These are phyloP conservation scores for Actinia tenebrosa DNA, from an alignment of 64 coral and sea anemone genomes.

Conservation along the genomic window DNA sequence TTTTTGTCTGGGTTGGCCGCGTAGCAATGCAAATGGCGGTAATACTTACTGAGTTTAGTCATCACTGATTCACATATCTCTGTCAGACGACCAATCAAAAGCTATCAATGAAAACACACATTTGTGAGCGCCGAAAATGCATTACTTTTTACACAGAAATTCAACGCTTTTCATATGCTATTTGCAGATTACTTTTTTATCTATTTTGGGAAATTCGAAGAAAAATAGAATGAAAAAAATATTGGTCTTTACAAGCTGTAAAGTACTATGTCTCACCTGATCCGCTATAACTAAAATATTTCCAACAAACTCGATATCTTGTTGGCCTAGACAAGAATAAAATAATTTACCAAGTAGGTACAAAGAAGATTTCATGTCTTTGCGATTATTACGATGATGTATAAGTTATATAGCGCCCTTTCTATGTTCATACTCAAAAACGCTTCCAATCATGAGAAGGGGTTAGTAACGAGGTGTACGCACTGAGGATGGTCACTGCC, in stretches of 20 bases:
- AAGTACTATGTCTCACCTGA: slow-evolving; percentile 44
- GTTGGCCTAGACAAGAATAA: slow-evolving; percentile 3
- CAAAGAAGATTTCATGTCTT: too few species aligned
- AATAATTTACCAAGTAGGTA: not conserved
- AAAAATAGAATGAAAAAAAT: not conserved
- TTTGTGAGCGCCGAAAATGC: not conserved
- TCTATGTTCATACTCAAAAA: too few species aligned
- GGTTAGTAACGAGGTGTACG: too few species aligned
- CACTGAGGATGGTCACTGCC: too few species aligned
- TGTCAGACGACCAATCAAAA: slow-evolving; percentile 68
- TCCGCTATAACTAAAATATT: slow-evolving; percentile 81
- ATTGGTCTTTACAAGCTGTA: not conserved
- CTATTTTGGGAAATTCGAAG: not conserved
- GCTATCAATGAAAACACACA: slow-evolving; percentile 27
- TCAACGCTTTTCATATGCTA: too few species aligned
- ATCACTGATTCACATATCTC: slow-evolving; percentile 84
- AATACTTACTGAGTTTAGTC: slow-evolving; percentile 54
- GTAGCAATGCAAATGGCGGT: not conserved
- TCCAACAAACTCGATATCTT: slow-evolving; percentile 78
- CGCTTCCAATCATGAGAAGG: too few species aligned
- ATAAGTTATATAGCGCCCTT: too few species aligned
- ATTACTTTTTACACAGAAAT: too few species aligned
- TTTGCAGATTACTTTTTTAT: too few species aligned
- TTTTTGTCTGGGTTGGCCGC: too few species aligned
- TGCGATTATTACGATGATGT: too few species aligned